Evolutionary conservation across 2,797 vertebrate genomes (phyloP).

Genomic region (Cottoperca gobio): DNA sequence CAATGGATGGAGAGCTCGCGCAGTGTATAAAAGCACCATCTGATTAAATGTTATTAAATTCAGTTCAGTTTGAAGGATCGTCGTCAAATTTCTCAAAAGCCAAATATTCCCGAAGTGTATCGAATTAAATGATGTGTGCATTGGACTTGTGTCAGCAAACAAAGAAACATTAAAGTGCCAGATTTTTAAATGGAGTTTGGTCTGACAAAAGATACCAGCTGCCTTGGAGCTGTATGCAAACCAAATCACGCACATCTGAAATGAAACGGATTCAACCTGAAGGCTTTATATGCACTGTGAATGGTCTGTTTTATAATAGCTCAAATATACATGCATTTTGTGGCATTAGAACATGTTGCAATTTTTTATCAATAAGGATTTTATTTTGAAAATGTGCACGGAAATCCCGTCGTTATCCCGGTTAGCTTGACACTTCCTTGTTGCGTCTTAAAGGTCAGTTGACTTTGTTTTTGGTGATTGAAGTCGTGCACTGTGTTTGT

Average conservation of each 20-base stretch:
- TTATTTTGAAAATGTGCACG: slow-evolving; percentile 8
- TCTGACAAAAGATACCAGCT: not conserved
- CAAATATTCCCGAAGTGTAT: fast-evolving
- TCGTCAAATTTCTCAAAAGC: not conserved
- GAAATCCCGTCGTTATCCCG: not conserved
- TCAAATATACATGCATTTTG: not conserved
- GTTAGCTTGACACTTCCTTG: not conserved
- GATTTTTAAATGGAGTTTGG: slow-evolving; percentile 6
- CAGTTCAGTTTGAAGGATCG: fast-evolving
- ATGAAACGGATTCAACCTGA: not conserved
- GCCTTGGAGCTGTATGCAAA: not conserved
- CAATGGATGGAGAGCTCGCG: not conserved
- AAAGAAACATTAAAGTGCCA: not conserved
- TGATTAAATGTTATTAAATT: not conserved
- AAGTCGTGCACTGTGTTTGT: not conserved
- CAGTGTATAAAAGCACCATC: not conserved
- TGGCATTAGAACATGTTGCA: not conserved
- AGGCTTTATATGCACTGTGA: not conserved
- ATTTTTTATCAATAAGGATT: not conserved
- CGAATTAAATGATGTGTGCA: fast-evolving
- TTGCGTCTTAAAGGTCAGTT: slow-evolving; percentile 15
- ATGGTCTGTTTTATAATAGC: not conserved
- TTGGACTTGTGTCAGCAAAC: not conserved
- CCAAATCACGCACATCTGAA: not conserved
- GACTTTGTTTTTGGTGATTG: not conserved